Conservation (phyloP, 2,888 invertebrate species). For the Ryuthela nishihirai region DNA sequence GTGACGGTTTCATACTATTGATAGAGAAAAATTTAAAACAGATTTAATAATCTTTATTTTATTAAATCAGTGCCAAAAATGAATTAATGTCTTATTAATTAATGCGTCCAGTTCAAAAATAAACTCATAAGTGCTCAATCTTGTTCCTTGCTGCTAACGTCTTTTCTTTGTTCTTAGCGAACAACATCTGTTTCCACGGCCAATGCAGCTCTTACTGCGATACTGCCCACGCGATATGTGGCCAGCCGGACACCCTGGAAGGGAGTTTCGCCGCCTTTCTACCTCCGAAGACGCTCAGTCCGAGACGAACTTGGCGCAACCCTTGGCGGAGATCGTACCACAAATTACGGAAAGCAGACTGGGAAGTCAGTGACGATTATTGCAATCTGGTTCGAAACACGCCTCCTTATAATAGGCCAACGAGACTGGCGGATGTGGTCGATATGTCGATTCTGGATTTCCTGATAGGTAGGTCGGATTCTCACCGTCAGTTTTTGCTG, state of each 20-base stretch:
- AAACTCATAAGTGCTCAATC: too few species aligned
- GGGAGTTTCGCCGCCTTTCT: slow-evolving; percentile 95
- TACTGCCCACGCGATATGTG: slow-evolving; percentile 75
- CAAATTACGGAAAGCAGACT: slow-evolving; percentile 91
- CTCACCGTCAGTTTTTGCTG: background rate
- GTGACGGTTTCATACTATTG: too few species aligned
- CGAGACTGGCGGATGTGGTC: slow-evolving; percentile 87
- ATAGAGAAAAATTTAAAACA: too few species aligned
- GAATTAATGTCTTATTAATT: too few species aligned
- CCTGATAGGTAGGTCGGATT: slow-evolving; percentile 64
- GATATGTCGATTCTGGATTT: slow-evolving; percentile 97
- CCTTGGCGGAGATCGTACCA: slow-evolving; percentile 74
- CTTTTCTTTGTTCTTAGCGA: slow-evolving; percentile 59
- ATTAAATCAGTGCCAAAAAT: too few species aligned
- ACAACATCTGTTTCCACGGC: slow-evolving; percentile 76
- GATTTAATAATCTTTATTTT: too few species aligned
- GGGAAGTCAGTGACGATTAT: slow-evolving; percentile 92
- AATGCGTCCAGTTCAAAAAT: too few species aligned
- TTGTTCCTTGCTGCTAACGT: too few species aligned
- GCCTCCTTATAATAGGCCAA: slow-evolving; percentile 84
- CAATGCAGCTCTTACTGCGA: slow-evolving; percentile 56
- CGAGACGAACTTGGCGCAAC: slow-evolving; percentile 66
- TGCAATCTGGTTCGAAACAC: slow-evolving; percentile 81
- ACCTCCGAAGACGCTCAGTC: slow-evolving; percentile 73
- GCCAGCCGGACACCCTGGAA: slow-evolving; percentile 91